These are phyloP conservation scores for Marronus borbonicus DNA, from an alignment of 2,888 invertebrate species.

Conservation along the genomic window DNA sequence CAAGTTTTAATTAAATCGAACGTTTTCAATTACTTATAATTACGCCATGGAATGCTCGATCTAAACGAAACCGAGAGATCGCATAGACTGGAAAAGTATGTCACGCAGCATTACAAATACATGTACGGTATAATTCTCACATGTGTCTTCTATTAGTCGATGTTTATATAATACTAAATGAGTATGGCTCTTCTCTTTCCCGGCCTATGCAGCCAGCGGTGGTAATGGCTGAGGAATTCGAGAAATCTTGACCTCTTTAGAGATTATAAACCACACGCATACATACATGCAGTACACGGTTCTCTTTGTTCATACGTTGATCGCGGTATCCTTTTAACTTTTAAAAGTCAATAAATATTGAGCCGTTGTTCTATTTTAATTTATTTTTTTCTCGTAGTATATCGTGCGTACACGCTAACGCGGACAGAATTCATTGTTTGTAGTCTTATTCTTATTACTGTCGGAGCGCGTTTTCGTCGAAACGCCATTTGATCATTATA, in stretches of 20 bases:
- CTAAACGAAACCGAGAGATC: slow-evolving; percentile 25
- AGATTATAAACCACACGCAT: slow-evolving; percentile 17
- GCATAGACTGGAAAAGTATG: slow-evolving; percentile 31
- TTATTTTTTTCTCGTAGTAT: slow-evolving; percentile 27
- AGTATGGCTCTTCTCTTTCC: slow-evolving; percentile 28
- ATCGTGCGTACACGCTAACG: not conserved
- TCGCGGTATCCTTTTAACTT: slow-evolving; percentile 31
- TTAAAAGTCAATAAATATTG: slow-evolving; percentile 38
- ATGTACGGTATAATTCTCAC: slow-evolving; percentile 25
- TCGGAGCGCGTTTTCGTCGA: slow-evolving; percentile 5
- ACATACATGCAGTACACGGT: slow-evolving; percentile 3
- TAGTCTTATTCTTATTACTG: not conserved
- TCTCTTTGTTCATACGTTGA: slow-evolving; percentile 33
- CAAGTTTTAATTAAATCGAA: slow-evolving; percentile 13
- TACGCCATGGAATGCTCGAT: slow-evolving; percentile 10
- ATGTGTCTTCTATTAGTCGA: slow-evolving; percentile 40
- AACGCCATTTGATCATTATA: slow-evolving; percentile 20
- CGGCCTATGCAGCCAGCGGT: not conserved
- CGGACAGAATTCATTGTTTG: slow-evolving; percentile 22
- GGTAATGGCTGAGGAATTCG: slow-evolving; percentile 44
- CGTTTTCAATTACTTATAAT: slow-evolving; percentile 24
- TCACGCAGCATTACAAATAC: slow-evolving; percentile 24
- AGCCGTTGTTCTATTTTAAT: slow-evolving; percentile 39
- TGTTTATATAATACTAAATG: slow-evolving; percentile 41
- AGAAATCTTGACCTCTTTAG: slow-evolving; percentile 46